Base-by-base conservation (phyloP, 2,888 invertebrate genomes). In the Pterostichus niger region DNA sequence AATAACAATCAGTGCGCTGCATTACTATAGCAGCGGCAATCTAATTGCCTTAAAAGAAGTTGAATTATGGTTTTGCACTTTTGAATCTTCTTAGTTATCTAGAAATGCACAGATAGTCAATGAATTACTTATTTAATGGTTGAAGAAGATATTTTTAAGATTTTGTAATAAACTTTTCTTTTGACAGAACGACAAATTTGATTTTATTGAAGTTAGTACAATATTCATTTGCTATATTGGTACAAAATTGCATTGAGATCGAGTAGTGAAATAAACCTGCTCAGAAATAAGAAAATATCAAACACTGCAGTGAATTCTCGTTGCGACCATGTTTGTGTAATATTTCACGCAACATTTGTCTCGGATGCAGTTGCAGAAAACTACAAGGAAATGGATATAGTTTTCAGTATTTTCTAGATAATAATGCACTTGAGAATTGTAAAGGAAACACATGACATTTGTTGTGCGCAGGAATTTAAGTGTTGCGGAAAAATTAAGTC, bases 341-440 rank as follows among this genome's bases (percentile, higher is more conserved):
- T 64, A 64, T 64, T 40, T 64, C 35, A 64, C 33, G 64, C 64
- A 64, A 64, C 64, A 64, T 64, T 64, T 64, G 64, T 64, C 64
- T 64, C 64, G 64, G 64, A 64, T 64, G 64, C 64, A 64, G 11
- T 64, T 64, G n/a, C 64, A 64, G 33, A 64, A 64, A 64, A 10
- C 33, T 64, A 13, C 13, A 35, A n/a, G 35, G 33, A 64, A 64
- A 64, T 35, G 64, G 35, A 35, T 64, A 64, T 35, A 64, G 33
- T 64, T 64, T 64, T 35, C 64, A 33, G 35, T 33, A 64, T 64
- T 64, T 64, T 61, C 33, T 33, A 4, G 11, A 35, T 35, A n/a
- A 33, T 61, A 61, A 31, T 35, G 6, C 35, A 64, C 35, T 64
- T 11, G 35, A 31, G 64, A 10, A 49, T 49, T 49, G 49, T 49